These are phyloP conservation scores for Coptodon rendalli DNA, from an alignment of 2,113 vertebrate species.

Conservation along the genomic window DNA sequence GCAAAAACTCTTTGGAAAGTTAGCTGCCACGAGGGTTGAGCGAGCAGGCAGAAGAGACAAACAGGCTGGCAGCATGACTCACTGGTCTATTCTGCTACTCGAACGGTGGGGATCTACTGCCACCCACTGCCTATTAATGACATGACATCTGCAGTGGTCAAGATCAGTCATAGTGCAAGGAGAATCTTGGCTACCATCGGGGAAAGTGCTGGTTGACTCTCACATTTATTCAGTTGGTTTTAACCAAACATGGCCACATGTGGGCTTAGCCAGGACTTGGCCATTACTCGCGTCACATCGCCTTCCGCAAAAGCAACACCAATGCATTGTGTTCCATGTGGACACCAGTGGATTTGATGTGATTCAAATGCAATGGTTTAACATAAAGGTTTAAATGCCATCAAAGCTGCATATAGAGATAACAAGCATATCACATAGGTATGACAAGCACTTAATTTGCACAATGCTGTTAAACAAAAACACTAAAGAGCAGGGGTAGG, in stretches of 20 bases:
- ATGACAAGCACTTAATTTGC: neutral
- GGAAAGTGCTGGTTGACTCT: constrained; percentile 18
- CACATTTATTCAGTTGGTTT: constrained; percentile 24
- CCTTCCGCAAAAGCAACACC: constrained; percentile 5
- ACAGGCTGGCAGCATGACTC: constrained; percentile 52
- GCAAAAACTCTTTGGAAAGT: constrained; percentile 56
- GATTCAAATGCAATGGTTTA: neutral
- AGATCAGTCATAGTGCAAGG: constrained; percentile 7
- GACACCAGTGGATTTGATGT: neutral
- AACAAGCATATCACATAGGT: neutral
- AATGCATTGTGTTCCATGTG: neutral
- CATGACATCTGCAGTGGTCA: constrained; percentile 59
- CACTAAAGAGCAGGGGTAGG: neutral
- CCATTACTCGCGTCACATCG: constrained; percentile 18
- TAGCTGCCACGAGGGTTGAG: constrained; percentile 49
- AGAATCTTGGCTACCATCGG: constrained; percentile 4
- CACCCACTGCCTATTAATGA: constrained; percentile 33
- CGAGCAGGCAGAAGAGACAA: constrained; percentile 26
- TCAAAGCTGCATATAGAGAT: neutral
- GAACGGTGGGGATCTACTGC: constrained; percentile 57
- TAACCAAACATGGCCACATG: constrained; percentile 4
- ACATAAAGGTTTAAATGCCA: neutral
- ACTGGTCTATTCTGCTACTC: constrained; percentile 11
- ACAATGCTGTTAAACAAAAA: neutral
- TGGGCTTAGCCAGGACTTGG: neutral